Evolutionary conservation across 2,113 vertebrate genomes (phyloP).

Genomic region (Myxocyprinus asiaticus): DNA sequence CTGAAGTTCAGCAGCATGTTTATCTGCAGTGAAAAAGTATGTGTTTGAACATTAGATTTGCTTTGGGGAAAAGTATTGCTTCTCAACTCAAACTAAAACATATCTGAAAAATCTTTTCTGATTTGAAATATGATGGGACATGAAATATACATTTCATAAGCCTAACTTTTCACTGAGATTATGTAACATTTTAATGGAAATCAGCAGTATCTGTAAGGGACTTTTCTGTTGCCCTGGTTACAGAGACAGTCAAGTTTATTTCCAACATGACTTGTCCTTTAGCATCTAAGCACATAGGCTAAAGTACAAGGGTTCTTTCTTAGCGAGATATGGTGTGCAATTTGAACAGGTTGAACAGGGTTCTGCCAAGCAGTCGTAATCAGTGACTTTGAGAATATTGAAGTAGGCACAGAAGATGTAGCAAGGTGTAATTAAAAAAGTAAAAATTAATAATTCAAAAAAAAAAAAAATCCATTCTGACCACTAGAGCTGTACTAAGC

Average conservation of each 20-base stretch:
- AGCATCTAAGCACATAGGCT: not conserved
- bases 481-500: not conserved
- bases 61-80: too few species aligned
- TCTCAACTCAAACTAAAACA: too few species aligned
- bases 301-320: not conserved
- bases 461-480: not conserved
- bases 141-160: slow-evolving; percentile 11
- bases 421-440: slow-evolving; percentile 38
- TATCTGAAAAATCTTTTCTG: not conserved
- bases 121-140: not conserved
- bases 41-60: not conserved
- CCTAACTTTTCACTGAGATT: slow-evolving; percentile 7
- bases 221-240: slow-evolving; percentile 34
- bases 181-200: slow-evolving; percentile 12
- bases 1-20: slow-evolving; percentile 97
- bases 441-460: not conserved
- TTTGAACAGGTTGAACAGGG: not conserved
- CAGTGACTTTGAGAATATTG: slow-evolving; percentile 1
- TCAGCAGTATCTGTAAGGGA: slow-evolving; percentile 16
- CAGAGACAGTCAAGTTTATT: not conserved
- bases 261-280: not conserved
- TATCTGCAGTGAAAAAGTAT: slow-evolving; percentile 75
- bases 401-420: slow-evolving; percentile 10
- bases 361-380: not conserved
- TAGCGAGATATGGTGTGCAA: not conserved